These are phyloP conservation scores for Threskiornis aethiopicus DNA, from an alignment of 2,797 vertebrate species.

Conservation along the genomic window DNA sequence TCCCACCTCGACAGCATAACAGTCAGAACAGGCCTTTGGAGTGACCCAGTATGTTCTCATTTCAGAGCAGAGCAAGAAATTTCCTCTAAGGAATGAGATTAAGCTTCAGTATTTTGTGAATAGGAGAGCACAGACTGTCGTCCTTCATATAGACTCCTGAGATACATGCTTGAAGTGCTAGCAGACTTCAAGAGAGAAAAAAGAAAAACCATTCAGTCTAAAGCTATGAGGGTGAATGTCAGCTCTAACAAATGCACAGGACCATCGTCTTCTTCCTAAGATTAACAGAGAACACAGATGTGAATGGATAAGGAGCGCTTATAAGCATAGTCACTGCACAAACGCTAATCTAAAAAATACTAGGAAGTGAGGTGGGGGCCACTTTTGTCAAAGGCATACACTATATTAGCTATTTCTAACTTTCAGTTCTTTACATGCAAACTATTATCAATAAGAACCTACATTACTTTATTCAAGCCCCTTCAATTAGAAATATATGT, in stretches of 20 bases:
- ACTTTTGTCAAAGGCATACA: background rate
- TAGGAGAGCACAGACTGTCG: background rate
- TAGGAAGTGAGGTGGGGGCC: background rate
- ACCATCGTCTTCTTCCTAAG: background rate
- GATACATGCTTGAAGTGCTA: background rate
- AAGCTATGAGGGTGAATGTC: background rate
- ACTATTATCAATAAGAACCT: background rate
- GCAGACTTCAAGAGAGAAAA: background rate
- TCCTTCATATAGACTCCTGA: background rate
- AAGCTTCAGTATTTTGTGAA: background rate
- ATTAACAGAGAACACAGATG: background rate
- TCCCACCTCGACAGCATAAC: accelerated
- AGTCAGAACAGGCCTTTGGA: background rate
- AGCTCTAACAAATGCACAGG: background rate
- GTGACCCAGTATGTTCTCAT: background rate
- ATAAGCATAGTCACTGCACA: background rate
- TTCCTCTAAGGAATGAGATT: background rate
- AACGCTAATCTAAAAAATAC: background rate
- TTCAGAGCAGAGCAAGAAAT: background rate
- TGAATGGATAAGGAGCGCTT: background rate
- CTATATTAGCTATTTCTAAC: background rate
- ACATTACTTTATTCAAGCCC: background rate
- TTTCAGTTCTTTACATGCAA: background rate
- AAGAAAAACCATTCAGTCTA: background rate
- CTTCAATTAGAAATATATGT: background rate